Base-by-base conservation (phyloP, 1,140 invertebrate species). In the Heliconius himera region DNA sequence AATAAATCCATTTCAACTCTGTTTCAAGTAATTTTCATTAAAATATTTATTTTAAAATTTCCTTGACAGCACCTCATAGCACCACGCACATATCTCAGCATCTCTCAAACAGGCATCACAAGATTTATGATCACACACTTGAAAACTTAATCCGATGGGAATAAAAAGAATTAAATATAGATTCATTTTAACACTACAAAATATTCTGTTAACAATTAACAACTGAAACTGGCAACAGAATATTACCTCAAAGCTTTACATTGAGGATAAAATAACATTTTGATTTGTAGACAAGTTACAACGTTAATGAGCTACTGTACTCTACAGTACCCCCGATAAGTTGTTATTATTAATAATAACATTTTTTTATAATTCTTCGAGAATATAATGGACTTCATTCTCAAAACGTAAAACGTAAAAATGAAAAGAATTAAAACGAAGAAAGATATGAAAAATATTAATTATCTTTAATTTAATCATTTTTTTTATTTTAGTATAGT, bases 91-190 rank as follows among this genome's bases (percentile, higher is more conserved):
- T 26, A 82, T 29, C 29, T 73, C 82, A 4, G 82, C 22, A 77
- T 91, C 86, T 22, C n/a, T 81, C 8, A 93, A 90, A 38, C 91
- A 93, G 26, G 85, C 84, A 16, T 84, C 73, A 74, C 91, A 93
- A 33, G 80, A 87, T 22, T 73, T 84, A 13, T 85, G 86, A 29
- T 80, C 76, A 81, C 89, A 91, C 9, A 81, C 54, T 71, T 89
- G 79, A n/a, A 71, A 76, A 11, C 74, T 70, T 13, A 46, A 78
- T 51, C 75, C 73, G 16, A 70, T 60, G 26, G 26, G 56, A 75
- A 77, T 72, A 20, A 76, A 79, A 71, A 77, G 11, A 51, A 76
- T 60, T n/a, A 77, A 22, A 73, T 66, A 29, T 5, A 66, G 26
- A 29, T 66, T 66, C 60, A 66, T 66, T 29, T 11, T 66, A 66